Percentiles rank a stretch among this genome's conserved stretches.
These are phyloP conservation scores for Synanthedon tipuliformis DNA, from an alignment of 2,888 invertebrate genomes.

Conservation along the genomic window DNA sequence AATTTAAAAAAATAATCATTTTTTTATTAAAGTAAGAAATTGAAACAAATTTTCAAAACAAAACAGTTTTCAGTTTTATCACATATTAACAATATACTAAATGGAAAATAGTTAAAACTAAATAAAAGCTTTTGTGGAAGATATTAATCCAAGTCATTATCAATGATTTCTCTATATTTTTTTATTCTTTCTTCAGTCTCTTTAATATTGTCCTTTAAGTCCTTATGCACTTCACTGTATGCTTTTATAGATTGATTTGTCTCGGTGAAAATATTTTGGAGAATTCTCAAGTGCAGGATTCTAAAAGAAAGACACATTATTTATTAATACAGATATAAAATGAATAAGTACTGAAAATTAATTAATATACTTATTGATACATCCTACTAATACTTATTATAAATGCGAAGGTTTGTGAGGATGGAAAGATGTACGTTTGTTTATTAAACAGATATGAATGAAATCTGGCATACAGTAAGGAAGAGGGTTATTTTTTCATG, in stretches of 20 bases:
- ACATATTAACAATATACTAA: too few relatives aligned
- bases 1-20: too few relatives aligned
- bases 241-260: constrained; percentile 58
- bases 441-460: too few relatives aligned
- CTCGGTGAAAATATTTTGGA: constrained; percentile 55
- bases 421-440: too few relatives aligned
- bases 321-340: neutral
- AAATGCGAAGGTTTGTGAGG: too few relatives aligned
- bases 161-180: constrained; percentile 38
- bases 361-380: neutral
- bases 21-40: too few relatives aligned
- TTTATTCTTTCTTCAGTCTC: constrained; percentile 48
- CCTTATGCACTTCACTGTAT: constrained; percentile 53
- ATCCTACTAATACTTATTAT: too few relatives aligned
- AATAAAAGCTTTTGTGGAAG: too few relatives aligned
- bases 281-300: constrained; percentile 53
- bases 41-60: too few relatives aligned
- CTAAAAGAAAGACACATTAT: constrained; percentile 20
- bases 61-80: too few relatives aligned
- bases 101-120: too few relatives aligned
- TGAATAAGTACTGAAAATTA: neutral
- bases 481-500: too few relatives aligned
- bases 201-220: constrained; percentile 45
- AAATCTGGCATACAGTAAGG: neutral
- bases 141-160: constrained; percentile 23